Evolutionary conservation across 2,888 invertebrate species (phyloP), one percentile per base, ranked within the genome.

Genomic region (Digitonthophagus gazella): DNA sequence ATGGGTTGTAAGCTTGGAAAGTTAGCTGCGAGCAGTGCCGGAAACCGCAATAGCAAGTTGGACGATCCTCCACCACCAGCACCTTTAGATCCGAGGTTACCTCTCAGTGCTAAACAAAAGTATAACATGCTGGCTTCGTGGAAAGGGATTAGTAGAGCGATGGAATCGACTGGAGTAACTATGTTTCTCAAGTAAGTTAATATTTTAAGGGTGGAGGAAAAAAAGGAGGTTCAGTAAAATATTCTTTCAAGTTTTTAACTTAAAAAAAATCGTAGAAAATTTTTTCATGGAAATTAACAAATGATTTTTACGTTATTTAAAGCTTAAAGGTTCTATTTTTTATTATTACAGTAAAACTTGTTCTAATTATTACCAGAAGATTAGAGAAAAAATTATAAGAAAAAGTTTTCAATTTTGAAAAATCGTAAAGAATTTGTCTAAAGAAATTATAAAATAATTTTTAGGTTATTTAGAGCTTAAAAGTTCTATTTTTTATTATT

Each of bases 161-260:
- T 95, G 89, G 93, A 93, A 83, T 90, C 91, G 67, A 95, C 95
- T 61, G 95, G 95, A 65, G 90, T 95, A 75, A 90, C 90, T 84
- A 96, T 96, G 95, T 95, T 96, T 83, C 87, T 95, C 83, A 93
- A 92, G 95, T 95, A 85, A 90, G 93, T 90, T 20, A 54, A 18
- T n/a, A 11, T 57, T 64, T 22, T 64, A 64, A n/a, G n/a, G n/a
- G n/a, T n/a, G n/a, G n/a, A n/a, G n/a, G n/a, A n/a, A n/a, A n/a
- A n/a, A n/a, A n/a, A n/a, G n/a, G n/a, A n/a, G n/a, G n/a, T n/a
- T n/a, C n/a, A n/a, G n/a, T n/a, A n/a, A n/a, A n/a, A n/a, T n/a
- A n/a, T n/a, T n/a, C n/a, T n/a, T n/a, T n/a, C n/a, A n/a, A n/a
- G n/a, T n/a, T n/a, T n/a, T n/a, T n/a, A n/a, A n/a, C n/a, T n/a